Percentiles rank a stretch among this genome's conserved stretches.
phyloP scores from a whole-genome alignment of 2,113 vertebrate species.

The Urocolius indicus region DNA sequence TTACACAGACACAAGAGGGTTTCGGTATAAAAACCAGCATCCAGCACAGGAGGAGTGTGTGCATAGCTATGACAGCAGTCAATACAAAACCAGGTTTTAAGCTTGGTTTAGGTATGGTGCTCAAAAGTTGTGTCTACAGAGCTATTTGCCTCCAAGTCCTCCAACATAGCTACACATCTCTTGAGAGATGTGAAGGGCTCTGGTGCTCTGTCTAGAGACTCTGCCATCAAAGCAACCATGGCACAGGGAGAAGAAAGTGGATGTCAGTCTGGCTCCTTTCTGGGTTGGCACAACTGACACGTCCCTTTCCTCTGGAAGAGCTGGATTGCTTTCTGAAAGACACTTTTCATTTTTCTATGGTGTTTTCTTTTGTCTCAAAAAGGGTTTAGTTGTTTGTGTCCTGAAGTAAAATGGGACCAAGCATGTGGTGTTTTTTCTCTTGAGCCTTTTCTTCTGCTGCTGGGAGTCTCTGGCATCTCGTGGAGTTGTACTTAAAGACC shows the following conservation, averaged over 20 bases:
- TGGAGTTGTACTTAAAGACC: background rate
- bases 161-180: background rate
- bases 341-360: background rate
- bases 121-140: background rate
- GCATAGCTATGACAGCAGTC: background rate
- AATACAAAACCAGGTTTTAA: background rate
- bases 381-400: background rate
- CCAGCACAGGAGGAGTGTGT: background rate
- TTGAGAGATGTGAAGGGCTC: background rate
- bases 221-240: background rate
- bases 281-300: background rate
- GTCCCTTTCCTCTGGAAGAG: background rate
- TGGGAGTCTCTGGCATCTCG: background rate
- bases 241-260: background rate
- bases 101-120: background rate
- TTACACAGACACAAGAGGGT: fast-evolving
- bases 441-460: background rate
- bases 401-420: background rate
- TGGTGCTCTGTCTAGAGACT: background rate
- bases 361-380: background rate
- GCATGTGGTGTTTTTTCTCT: background rate
- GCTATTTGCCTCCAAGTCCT: background rate
- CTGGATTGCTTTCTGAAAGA: background rate
- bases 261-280: background rate
- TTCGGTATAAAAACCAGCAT: background rate